Evolutionary conservation across 2,888 invertebrate species (phyloP), one percentile per base, ranked within the genome.

Genomic region (Lasioglossum vierecki): DNA sequence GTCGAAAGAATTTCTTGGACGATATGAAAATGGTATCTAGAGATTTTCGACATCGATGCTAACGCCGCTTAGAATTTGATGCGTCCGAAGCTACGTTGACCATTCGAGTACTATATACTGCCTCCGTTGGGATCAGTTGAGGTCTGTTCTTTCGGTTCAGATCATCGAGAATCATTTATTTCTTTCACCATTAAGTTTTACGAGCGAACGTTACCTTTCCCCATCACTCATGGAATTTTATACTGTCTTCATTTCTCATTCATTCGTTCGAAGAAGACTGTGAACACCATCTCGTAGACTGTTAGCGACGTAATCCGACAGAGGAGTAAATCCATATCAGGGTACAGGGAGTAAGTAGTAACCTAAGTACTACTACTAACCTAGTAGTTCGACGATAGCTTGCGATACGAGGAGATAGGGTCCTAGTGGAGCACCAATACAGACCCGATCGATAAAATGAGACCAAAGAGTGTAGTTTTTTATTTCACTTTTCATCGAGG

Each of bases 101-200:
- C 70, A 70, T 13, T 70, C 6, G 13, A 70, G 13, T 70, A 70
- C 68, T 68, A 41, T 68, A 41, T 68, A 68, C 70, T 70, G 41
- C 41, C 70, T 70, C 22, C 41, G 41, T 70, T 41, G 68, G 68
- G 68, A 70, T 70, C 70, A 41, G 70, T 70, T 70, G n/a, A 11
- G 13, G 39, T 13, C n/a, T n/a, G n/a, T 11, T 41, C 39, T 41
- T 39, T 63, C 30, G 18, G 15, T 63, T 30, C 30, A 30, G 57
- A n/a, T 57, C n/a, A 53, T 22, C 53, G 53, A 22, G 53, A 11
- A n/a, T 9, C 53, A n/a, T n/a, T 9, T n/a, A 35, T n/a, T 63
- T 63, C 15, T 30, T 15, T 15, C 30, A 6, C n/a, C 22, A n/a
- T 11, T 70, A 41, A n/a, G 22, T 41, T 70, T 41, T 0, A n/a